Percentiles rank a stretch among this genome's conserved stretches.
Evolutionary conservation across 37 sponge, comb jelly and placozoan species (phyloP).

Genomic region (Spongilla lacustris): DNA sequence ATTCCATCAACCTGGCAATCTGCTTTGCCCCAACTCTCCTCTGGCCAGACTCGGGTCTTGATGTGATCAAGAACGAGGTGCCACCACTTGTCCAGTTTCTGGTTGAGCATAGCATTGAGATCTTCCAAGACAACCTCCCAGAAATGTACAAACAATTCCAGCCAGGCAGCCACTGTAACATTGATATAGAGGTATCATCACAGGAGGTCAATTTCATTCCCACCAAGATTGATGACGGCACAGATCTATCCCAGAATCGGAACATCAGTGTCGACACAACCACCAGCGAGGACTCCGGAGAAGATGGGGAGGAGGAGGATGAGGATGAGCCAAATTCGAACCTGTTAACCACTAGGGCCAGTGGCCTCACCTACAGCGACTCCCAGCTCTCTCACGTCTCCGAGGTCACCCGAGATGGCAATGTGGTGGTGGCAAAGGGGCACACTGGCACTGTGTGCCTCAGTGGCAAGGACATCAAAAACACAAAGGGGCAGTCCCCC

Average conservation of each 20-base stretch:
- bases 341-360: not conserved
- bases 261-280: conserved; percentile 31
- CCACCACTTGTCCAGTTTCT: too few relatives aligned
- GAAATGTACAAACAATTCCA: too few relatives aligned
- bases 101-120: too few relatives aligned
- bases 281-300: conserved; percentile 48
- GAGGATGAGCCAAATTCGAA: not conserved
- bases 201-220: conserved; percentile 15
- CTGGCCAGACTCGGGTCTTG: too few relatives aligned
- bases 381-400: conserved; percentile 55
- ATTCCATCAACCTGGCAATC: too few relatives aligned
- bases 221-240: conserved; percentile 50
- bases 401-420: conserved; percentile 16
- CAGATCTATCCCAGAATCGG: not conserved
- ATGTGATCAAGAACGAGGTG: too few relatives aligned
- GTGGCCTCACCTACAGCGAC: conserved; percentile 44
- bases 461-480: not conserved
- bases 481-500: not conserved
- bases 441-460: too few relatives aligned
- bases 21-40: too few relatives aligned
- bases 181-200: too few relatives aligned
- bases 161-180: too few relatives aligned
- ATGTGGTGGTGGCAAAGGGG: not conserved
- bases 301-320: conserved; percentile 12
- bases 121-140: too few relatives aligned